A percentile compares a stretch with the other conserved stretches of the same genome.
Evolutionary conservation across 2,888 invertebrate genomes (phyloP).

Genomic region (Ennomos quercinarius): DNA sequence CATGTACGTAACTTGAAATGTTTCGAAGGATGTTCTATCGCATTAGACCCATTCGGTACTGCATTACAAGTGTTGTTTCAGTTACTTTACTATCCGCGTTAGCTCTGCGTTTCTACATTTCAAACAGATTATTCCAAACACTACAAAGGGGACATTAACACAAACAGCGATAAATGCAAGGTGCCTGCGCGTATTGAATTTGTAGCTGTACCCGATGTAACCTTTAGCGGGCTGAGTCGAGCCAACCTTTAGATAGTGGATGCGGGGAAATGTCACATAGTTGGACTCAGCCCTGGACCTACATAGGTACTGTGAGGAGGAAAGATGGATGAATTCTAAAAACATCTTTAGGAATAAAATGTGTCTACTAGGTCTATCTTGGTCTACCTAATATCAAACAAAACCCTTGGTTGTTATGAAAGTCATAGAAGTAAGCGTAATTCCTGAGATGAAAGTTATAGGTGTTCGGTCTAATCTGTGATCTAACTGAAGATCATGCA

Average conservation of each 20-base stretch:
- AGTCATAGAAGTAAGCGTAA: no score
- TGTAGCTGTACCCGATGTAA: conserved; percentile 77
- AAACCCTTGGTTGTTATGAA: no score
- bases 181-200: conserved; percentile 70
- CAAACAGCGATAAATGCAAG: conserved; percentile 39
- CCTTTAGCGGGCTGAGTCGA: conserved; percentile 71
- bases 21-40: no score
- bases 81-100: conserved; percentile 18
- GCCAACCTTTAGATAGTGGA: conserved; percentile 80
- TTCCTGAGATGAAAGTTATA: no score
- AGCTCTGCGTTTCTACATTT: conserved; percentile 20
- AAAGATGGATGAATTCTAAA: conserved; percentile 37
- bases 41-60: conserved; percentile 9
- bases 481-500: no score
- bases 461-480: no score
- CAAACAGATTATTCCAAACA: conserved; percentile 26
- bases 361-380: no score
- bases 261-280: conserved; percentile 83
- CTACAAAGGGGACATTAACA: conserved; percentile 39
- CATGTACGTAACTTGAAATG: no score
- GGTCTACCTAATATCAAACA: no score
- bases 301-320: conserved; percentile 56
- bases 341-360: no score
- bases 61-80: conserved; percentile 8
- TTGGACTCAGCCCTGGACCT: conserved; percentile 79